Base-by-base conservation (phyloP, 2,797 vertebrate genomes). In the Podarcis siculus region DNA sequence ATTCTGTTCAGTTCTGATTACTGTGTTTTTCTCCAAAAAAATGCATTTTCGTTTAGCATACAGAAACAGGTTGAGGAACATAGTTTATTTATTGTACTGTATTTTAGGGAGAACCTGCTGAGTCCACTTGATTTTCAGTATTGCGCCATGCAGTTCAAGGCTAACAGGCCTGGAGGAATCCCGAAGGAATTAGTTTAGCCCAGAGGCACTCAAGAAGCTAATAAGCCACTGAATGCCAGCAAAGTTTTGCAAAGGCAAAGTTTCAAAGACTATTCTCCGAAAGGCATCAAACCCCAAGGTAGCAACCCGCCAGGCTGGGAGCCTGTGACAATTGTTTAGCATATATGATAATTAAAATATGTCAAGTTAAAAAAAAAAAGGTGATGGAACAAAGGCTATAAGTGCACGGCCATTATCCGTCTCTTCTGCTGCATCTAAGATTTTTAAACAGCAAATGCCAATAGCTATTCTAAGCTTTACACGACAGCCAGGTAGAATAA, bases 401-500 rank as follows among this genome's bases (percentile, higher is more conserved):
- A 55, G 49, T 55, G 10, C 58, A 81, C 17, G 2, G 27, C 10
- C 32, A 25, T 64, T 80, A 35, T 58, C 19, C 25, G 32, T 5
- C 67, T 42, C 21, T 83, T 72, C n/a, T 72, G n/a, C 35, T 35
- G 3, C 2, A 55, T 55, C 27, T 49, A 32, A n/a, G 10, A 21
- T 23, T 85, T 85, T 27, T n/a, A 85, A 55, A 30, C 83, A 45
- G 61, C 66, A 77, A 67, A 67, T 21, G 64, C 39, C n/a, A 2
- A 83, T 1, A 88, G 5, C 30, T 55, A 71, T 37, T 86, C 23
- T 66, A 45, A 6, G 58, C 8, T 2, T 87, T 42, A 82, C 58
- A 61, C 5, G 17, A 61, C 73, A 88, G 45, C 19, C n/a, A 89
- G 77, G 61, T 42, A 58, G 80, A 85, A 69, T 92, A 91, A 86